A percentile compares a stretch with the other conserved stretches of the same genome.
phyloP scores from a whole-genome alignment of 2,113 vertebrate genomes.

The Apodemus sylvaticus region DNA sequence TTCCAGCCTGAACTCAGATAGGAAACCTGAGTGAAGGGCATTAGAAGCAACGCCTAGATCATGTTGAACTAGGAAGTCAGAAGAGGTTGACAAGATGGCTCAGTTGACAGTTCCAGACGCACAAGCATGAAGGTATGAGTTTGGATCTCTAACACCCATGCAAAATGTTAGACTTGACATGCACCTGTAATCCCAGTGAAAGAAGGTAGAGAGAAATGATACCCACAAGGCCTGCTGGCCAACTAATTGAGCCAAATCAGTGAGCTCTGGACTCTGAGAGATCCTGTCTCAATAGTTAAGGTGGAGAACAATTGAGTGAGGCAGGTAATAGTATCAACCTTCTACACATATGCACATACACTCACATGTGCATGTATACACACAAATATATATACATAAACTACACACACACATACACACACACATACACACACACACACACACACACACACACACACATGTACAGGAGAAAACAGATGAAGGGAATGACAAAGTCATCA shows the following conservation, averaged over 20 bases:
- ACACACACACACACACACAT: background rate
- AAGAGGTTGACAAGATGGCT: background rate
- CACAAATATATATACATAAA: background rate
- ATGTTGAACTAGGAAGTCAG: background rate
- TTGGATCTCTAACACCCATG: background rate
- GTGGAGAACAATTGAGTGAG: background rate
- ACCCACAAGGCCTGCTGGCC: background rate
- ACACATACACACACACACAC: background rate
- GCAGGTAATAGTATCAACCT: background rate
- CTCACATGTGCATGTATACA: background rate
- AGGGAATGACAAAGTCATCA: background rate
- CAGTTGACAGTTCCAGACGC: background rate
- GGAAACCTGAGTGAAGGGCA: background rate
- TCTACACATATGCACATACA: background rate
- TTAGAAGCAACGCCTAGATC: background rate
- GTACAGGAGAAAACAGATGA: background rate
- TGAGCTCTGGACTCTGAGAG: background rate
- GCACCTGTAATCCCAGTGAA: background rate
- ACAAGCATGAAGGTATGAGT: background rate
- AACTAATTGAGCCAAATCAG: background rate
- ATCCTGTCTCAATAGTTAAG: background rate
- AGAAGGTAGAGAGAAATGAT: background rate
- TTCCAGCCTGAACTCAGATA: background rate
- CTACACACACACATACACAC: background rate
- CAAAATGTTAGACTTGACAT: background rate